Conservation (phyloP, 2,113 vertebrate species). For the Mirounga angustirostris region DNA sequence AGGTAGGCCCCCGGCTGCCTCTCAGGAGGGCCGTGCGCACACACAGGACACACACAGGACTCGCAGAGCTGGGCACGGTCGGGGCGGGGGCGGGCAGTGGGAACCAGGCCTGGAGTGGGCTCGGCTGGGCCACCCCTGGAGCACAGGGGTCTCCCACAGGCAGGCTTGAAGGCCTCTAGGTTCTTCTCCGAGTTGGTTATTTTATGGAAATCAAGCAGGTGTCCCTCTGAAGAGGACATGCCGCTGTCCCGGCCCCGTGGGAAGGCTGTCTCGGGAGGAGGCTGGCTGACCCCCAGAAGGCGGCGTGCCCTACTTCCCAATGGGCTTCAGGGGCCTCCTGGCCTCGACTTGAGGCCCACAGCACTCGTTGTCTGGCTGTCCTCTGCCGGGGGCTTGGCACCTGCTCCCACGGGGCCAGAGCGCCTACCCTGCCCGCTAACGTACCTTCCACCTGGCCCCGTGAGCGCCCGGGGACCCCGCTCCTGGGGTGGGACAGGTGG, state of each 20-base stretch:
- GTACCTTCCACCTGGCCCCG: not conserved
- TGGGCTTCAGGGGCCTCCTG: rapidly evolving
- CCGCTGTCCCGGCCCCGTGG: rapidly evolving
- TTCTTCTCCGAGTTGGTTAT: not conserved
- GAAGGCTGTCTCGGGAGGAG: not conserved
- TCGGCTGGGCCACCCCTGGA: too few species aligned
- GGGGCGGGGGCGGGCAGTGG: not conserved
- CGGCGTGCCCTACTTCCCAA: not conserved
- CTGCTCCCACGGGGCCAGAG: not conserved
- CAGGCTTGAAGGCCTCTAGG: not conserved
- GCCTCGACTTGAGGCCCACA: rapidly evolving
- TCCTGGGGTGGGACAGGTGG: rapidly evolving
- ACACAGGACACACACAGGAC: not conserved
- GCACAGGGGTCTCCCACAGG: rapidly evolving
- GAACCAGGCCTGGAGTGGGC: not conserved
- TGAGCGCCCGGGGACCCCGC: not conserved
- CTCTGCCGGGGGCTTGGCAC: not conserved
- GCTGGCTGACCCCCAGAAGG: not conserved
- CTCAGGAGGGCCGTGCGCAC: not conserved
- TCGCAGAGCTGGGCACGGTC: not conserved
- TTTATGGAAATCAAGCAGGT: not conserved
- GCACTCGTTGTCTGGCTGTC: not conserved
- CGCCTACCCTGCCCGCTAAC: rapidly evolving
- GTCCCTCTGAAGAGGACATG: rapidly evolving
- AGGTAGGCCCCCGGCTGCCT: rapidly evolving